A percentile compares a stretch with the other conserved stretches of the same genome.
Conservation (phyloP, 1,140 invertebrate genomes). For the Eueides isabella region DNA sequence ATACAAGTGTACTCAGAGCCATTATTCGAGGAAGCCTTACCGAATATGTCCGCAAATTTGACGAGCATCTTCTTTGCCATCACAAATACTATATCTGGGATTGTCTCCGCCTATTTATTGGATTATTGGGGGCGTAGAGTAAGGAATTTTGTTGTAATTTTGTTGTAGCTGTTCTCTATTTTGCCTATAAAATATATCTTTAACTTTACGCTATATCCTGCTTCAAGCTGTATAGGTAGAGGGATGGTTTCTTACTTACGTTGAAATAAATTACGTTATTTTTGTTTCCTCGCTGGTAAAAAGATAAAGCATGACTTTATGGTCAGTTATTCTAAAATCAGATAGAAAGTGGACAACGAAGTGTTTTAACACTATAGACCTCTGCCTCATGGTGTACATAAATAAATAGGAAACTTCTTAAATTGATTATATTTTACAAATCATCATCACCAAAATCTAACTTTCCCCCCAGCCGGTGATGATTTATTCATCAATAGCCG, state of each 20-base stretch:
- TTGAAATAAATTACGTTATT: too few species aligned
- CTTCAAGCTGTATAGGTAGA: background rate
- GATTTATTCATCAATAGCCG: slow-evolving; percentile 54
- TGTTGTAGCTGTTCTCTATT: background rate
- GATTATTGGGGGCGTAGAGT: slow-evolving; percentile 62
- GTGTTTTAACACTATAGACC: too few species aligned
- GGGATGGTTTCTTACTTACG: background rate
- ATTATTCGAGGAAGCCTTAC: slow-evolving; percentile 56
- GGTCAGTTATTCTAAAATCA: too few species aligned
- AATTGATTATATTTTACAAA: too few species aligned
- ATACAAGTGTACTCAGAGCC: slow-evolving; percentile 56
- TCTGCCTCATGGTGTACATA: too few species aligned
- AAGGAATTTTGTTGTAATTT: slow-evolving; percentile 23
- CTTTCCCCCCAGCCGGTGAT: slow-evolving; percentile 50
- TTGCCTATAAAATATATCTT: too few species aligned
- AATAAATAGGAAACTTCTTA: too few species aligned
- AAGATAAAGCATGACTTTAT: too few species aligned
- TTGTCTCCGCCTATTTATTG: slow-evolving; percentile 51
- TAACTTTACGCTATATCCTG: background rate
- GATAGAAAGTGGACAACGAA: too few species aligned
- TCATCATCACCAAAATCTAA: slow-evolving; percentile 9
- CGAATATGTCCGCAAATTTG: slow-evolving; percentile 55
- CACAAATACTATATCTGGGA: slow-evolving; percentile 43
- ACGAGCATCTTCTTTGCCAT: slow-evolving; percentile 58
- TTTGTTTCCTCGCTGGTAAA: too few species aligned